These are phyloP conservation scores for Corvus hawaiiensis DNA, from an alignment of 2,113 vertebrate species.

Conservation along the genomic window DNA sequence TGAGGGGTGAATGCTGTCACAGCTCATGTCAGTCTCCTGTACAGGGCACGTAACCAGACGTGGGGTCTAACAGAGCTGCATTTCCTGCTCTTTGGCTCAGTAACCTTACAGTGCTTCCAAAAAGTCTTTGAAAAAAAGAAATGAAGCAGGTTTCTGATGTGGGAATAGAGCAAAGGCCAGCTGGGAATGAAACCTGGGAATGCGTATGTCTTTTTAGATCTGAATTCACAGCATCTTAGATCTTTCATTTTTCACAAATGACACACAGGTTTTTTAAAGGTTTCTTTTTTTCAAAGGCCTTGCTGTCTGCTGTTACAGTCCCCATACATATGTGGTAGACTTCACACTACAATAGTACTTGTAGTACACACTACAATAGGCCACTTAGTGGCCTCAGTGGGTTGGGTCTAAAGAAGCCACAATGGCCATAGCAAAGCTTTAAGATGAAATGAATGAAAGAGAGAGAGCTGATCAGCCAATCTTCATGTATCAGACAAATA, in stretches of 20 bases:
- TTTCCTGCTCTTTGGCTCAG: neutral
- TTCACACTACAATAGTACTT: neutral
- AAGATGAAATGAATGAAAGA: neutral
- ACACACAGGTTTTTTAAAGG: neutral
- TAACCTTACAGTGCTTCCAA: neutral
- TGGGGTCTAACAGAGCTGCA: neutral
- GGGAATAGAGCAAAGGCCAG: neutral
- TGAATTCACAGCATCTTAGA: neutral
- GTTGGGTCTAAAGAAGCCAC: neutral
- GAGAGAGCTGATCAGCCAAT: neutral
- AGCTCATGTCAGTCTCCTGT: neutral
- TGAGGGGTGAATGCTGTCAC: rapidly evolving
- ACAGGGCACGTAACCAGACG: neutral
- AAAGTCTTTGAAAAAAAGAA: neutral
- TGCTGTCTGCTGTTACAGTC: neutral
- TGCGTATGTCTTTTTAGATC: neutral
- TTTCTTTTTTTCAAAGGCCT: neutral
- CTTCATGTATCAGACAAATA: neutral
- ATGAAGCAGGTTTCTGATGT: neutral
- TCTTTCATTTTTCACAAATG: neutral
- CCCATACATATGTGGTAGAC: neutral
- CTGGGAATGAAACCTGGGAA: neutral
- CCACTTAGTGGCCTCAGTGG: neutral
- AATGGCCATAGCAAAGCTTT: neutral
- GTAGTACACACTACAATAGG: no score